These are phyloP conservation scores for Argyrosomus japonicus DNA, from an alignment of 2,113 vertebrate species.

Conservation along the genomic window DNA sequence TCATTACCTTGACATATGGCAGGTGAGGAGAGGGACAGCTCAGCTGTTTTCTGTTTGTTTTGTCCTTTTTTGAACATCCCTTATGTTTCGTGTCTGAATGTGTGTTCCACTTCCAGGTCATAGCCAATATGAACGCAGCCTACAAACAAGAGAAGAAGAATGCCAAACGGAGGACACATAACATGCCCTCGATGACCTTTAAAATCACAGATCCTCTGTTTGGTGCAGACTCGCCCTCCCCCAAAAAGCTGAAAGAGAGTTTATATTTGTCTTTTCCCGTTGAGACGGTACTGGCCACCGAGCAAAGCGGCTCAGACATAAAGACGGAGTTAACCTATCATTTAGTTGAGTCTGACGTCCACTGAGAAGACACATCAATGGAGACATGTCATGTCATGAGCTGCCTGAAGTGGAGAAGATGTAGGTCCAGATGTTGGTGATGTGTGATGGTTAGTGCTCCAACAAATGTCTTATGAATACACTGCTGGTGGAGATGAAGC, in stretches of 20 bases:
- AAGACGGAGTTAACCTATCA: conserved; percentile 78
- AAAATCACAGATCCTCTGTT: conserved; percentile 82
- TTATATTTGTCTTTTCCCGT: conserved; percentile 88
- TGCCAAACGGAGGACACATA: conserved; percentile 79
- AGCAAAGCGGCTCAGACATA: conserved; percentile 74
- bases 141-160: conserved; percentile 87
- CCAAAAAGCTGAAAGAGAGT: conserved; percentile 87
- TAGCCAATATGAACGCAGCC: conserved; percentile 87
- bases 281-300: conserved; percentile 83
- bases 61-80: not conserved
- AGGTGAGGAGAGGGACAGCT: not conserved
- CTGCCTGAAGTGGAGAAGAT: not conserved
- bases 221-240: conserved; percentile 44
- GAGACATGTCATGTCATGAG: not conserved
- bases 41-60: not conserved
- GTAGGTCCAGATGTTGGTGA: not conserved
- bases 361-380: conserved; percentile 53
- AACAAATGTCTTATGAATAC: not conserved
- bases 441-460: not conserved
- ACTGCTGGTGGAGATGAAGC: not conserved
- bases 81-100: not conserved
- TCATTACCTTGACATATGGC: not conserved
- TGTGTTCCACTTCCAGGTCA: conserved; percentile 82
- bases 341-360: conserved; percentile 70
- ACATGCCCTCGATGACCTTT: conserved; percentile 79